Base-by-base conservation (phyloP, 2,113 vertebrate species). In the Oxygymnocypris stewartii region DNA sequence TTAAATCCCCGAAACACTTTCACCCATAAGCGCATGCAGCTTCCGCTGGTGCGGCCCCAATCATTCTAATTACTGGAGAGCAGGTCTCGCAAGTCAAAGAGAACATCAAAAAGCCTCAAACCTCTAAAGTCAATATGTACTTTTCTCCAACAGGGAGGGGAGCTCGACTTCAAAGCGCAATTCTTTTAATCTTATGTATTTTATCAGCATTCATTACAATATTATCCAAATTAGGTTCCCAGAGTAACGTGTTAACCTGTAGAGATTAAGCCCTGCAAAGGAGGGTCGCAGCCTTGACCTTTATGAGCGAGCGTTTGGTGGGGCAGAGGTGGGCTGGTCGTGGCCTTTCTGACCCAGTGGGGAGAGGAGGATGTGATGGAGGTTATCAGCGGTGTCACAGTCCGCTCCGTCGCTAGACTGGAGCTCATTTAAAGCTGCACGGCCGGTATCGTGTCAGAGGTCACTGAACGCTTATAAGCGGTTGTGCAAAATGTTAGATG, bases 81-180 rank as follows among this genome's bases (percentile, higher is more conserved):
- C 84, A 84, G 87, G 88, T 88, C 89, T 89, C 87, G 31, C 88
- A 89, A 92, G 91, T 90, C 90, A 92, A 91, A 90, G 90, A 88
- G 90, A 90, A 92, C 90, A 91, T 92, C 89, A 91, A 92, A 92
- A 91, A 92, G 91, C 90, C 84, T 88, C 89, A 86, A 92, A 90
- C 91, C 91, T 89, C 90, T 89, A 90, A 88, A 91, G 91, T 92
- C 89, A 92, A 92, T 91, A 92, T 92, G 90, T 92, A 91, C 91
- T 91, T 90, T 92, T 91, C 91, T 89, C 90, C 90, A 91, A 84
- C 89, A 85, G 89, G 82, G 89, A 92, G 89, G 87, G 49, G 85
- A 88, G 88, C 87, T 84, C 51, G 71, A 90, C 90, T 91, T 92
- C 91, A 92, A 92, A 92, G 90, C 77, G n/a, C 8, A 81, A 63